Base-by-base conservation (phyloP, 2,113 vertebrate species). In the Trichechus manatus region DNA sequence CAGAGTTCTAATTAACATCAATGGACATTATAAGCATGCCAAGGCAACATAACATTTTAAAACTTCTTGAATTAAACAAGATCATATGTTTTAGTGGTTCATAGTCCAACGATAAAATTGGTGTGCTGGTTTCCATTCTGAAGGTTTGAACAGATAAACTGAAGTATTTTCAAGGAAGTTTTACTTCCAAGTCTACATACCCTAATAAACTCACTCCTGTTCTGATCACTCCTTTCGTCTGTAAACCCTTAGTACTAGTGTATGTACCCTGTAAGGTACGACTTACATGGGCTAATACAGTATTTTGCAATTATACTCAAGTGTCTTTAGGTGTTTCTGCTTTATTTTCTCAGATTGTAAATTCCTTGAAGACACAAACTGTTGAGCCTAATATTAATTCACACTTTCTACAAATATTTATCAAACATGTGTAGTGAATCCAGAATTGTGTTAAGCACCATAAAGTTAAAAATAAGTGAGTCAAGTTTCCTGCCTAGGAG, bases 51-150 rank as follows among this genome's bases (percentile, higher is more conserved):
- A 91, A 39, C 87, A 91, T 96, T 96, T 96, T 96, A 90, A 87
- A 92, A 96, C 63, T 96, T 97, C 91, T 97, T 96, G 84, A 97
- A 97, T 97, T 95, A 98, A 98, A 97, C 79, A 97, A 98, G 97
- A 97, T 92, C 93, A 96, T 95, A 97, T 96, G 75, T 97, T 98
- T 95, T 75, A 94, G 44, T 77, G 93, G 64, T 97, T 25, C 66
- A 88, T 42, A 91, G 89, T 3, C 83, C 64, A 97, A 81, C 91
- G 96, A 98, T 95, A 97, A 98, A 97, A 94, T 47, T 0, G 0
- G 31, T 42, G 94, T 97, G 97, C 96, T 81, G 88, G 44, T 93
- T 98, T 96, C 95, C 87, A 80, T 82, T 89, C 33, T 94, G 39
- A 87, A 66, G 50, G 61, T 82, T 72, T 95, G 77, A 86, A 85